These are phyloP conservation scores for Exocentrus adspersus DNA, from an alignment of 2,888 invertebrate genomes.

Conservation along the genomic window DNA sequence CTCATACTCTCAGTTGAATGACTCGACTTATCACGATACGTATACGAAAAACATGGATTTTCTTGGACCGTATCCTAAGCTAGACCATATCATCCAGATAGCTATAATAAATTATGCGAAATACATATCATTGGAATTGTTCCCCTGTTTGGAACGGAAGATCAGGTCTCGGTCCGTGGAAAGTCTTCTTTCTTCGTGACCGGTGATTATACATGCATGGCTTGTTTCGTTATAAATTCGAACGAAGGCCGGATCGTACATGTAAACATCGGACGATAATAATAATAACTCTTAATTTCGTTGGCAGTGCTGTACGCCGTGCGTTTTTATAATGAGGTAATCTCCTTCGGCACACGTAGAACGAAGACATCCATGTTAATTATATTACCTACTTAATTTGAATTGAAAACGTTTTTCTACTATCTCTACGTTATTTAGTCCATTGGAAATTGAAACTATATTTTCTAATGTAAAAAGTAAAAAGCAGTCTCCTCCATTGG, in stretches of 20 bases:
- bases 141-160: slow-evolving; percentile 16
- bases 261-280: neutral
- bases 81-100: too few relatives aligned
- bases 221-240: slow-evolving; percentile 23
- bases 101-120: slow-evolving; percentile 10
- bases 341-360: too few relatives aligned
- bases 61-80: neutral
- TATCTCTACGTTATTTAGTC: too few relatives aligned
- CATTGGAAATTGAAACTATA: too few relatives aligned
- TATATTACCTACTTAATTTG: too few relatives aligned
- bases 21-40: too few relatives aligned
- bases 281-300: slow-evolving; percentile 17
- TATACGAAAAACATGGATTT: neutral
- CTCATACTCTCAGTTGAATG: too few relatives aligned
- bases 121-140: slow-evolving; percentile 22
- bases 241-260: slow-evolving; percentile 9
- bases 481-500: too few relatives aligned
- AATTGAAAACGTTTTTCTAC: too few relatives aligned
- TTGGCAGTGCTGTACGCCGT: neutral
- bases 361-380: too few relatives aligned
- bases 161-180: neutral
- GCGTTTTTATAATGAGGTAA: neutral
- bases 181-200: slow-evolving; percentile 12
- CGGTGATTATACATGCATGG: slow-evolving; percentile 20
- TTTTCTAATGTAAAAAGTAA: too few relatives aligned